These are phyloP conservation scores for Corapipo altera DNA, from an alignment of 2,113 vertebrate genomes.

Conservation along the genomic window DNA sequence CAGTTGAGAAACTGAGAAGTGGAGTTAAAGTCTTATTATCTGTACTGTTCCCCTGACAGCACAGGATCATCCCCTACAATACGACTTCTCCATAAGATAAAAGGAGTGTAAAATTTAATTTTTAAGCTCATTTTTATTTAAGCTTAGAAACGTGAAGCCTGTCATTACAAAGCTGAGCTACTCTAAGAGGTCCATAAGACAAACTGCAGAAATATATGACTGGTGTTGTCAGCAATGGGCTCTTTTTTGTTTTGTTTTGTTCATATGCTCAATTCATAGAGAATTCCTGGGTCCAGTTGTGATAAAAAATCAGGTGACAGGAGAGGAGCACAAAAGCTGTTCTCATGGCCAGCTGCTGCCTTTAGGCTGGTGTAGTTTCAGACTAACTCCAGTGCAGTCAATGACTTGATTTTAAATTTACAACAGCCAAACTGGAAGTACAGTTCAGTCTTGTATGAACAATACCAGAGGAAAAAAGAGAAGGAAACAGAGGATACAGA, in stretches of 20 bases:
- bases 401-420: neutral
- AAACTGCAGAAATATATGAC: neutral
- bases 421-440: neutral
- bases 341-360: neutral
- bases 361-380: neutral
- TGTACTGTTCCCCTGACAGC: neutral
- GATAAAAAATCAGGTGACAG: neutral
- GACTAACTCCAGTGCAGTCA: neutral
- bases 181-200: neutral
- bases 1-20: neutral
- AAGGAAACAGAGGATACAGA: neutral
- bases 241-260: no score
- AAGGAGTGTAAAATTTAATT: neutral
- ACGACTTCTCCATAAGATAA: neutral
- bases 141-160: neutral
- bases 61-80: neutral
- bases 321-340: neutral
- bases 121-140: neutral
- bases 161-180: neutral
- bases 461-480: neutral
- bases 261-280: neutral
- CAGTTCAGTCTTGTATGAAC: neutral
- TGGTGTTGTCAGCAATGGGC: neutral
- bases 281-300: neutral
- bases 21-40: neutral